Percentiles rank a stretch among this genome's conserved stretches.
Conservation (phyloP, 2,888 invertebrate genomes). For the Idaea straminata region DNA sequence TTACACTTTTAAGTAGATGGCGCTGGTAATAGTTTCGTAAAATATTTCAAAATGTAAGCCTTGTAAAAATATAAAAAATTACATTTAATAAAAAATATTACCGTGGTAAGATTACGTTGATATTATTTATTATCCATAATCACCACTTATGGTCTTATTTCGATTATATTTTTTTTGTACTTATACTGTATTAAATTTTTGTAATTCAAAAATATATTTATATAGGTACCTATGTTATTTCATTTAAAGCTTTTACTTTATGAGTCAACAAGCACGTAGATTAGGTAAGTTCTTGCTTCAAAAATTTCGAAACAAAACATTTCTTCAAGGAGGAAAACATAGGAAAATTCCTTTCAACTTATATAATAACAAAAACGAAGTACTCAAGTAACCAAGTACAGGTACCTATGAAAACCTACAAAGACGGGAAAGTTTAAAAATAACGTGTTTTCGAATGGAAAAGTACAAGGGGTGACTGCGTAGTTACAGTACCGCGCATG, state of each 20-base stretch:
- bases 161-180: too few species aligned
- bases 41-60: background rate
- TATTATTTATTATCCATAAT: too few species aligned
- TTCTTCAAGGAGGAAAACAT: background rate
- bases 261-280: background rate
- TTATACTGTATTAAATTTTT: too few species aligned
- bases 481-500: constrained; percentile 52
- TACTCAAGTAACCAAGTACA: background rate
- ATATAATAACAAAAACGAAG: background rate
- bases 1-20: background rate
- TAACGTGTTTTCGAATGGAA: constrained; percentile 12
- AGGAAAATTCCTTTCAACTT: background rate
- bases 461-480: constrained; percentile 31
- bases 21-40: background rate
- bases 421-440: constrained; percentile 3
- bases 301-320: background rate
- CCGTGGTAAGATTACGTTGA: too few species aligned
- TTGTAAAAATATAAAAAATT: too few species aligned
- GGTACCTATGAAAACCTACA: background rate
- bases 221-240: too few species aligned
- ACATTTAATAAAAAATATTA: too few species aligned
- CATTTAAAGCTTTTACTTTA: background rate
- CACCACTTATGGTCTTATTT: too few species aligned
- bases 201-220: too few species aligned
- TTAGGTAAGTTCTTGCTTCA: background rate